Percentiles rank a stretch among this genome's conserved stretches.
phyloP scores from a whole-genome alignment of 1,140 invertebrate genomes.

The Drosophila orosa region DNA sequence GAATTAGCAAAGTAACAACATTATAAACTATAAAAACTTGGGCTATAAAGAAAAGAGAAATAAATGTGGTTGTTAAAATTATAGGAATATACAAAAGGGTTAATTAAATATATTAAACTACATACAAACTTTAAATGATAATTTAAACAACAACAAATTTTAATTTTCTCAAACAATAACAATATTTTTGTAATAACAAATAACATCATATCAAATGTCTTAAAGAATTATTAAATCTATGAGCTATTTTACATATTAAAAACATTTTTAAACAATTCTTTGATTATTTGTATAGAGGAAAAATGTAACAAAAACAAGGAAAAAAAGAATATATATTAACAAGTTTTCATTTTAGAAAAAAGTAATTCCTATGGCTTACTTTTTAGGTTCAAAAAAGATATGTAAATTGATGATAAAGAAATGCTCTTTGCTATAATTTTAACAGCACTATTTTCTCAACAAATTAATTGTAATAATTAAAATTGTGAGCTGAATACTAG shows the following conservation, averaged over 20 bases:
- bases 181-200: not conserved
- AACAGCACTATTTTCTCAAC: too few species aligned
- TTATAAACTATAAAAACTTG: not conserved
- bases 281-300: not conserved
- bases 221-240: not conserved
- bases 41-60: not conserved
- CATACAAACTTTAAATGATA: not conserved
- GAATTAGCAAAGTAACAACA: not conserved
- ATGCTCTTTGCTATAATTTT: not conserved
- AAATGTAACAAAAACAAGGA: not conserved
- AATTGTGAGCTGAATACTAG: not conserved
- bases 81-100: too few species aligned
- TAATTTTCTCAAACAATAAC: not conserved
- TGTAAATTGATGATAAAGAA: not conserved
- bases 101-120: not conserved
- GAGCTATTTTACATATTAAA: not conserved
- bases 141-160: not conserved
- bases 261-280: not conserved
- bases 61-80: not conserved
- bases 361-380: not conserved
- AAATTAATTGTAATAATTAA: not conserved
- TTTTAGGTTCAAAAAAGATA: not conserved
- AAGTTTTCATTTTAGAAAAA: not conserved
- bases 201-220: not conserved
- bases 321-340: not conserved